Evolutionary conservation across 2,113 vertebrate species (phyloP), one percentile per base, ranked within the genome.

Genomic region (Oenanthe melanoleuca): DNA sequence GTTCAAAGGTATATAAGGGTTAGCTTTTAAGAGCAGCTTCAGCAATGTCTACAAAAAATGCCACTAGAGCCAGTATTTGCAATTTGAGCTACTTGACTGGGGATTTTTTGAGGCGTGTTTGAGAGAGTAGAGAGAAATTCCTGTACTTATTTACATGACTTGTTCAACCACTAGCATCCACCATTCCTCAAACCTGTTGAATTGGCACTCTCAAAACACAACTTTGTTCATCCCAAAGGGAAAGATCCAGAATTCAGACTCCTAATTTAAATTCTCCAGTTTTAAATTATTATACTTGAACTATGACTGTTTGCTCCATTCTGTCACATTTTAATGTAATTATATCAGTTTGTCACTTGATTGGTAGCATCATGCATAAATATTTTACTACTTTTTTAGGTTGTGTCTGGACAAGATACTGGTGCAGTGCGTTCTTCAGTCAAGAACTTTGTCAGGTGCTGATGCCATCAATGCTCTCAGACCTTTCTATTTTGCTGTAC

Each of bases 401-500:
- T 95, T 98, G 10, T 96, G 89, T 95, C 91, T 96, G 49, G 95
- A 97, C 90, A 98, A 97, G 94, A 91, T 80, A 38, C 9, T 97
- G 53, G 80, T 96, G 38, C 80, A 95, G 1, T 94, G 93, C 33
- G n/a, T 98, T 47, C 83, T 97, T 89, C 98, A 97, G 79, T 96
- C 97, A 24, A 98, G 99, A 96, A 61, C 96, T 66, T 97, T 99
- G 59, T 99, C 99, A 4, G 99, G 98, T 52, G 99, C 98, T 22
- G 99, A 99, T 82, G 98, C 99, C 29, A 94, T 99, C 92, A 99
- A 98, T 77, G 99, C 99, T n/a, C 97, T 99, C 92, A 98, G 99
- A 80, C 99, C 99, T 2, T 99, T 99, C 97, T 99, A 99, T 95
- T 99, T 99, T 92, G 99, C 98, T 6, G 99, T 99, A 24, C 99